phyloP scores from a whole-genome alignment of 2,113 vertebrate genomes.

The Aleadryas rufinucha region DNA sequence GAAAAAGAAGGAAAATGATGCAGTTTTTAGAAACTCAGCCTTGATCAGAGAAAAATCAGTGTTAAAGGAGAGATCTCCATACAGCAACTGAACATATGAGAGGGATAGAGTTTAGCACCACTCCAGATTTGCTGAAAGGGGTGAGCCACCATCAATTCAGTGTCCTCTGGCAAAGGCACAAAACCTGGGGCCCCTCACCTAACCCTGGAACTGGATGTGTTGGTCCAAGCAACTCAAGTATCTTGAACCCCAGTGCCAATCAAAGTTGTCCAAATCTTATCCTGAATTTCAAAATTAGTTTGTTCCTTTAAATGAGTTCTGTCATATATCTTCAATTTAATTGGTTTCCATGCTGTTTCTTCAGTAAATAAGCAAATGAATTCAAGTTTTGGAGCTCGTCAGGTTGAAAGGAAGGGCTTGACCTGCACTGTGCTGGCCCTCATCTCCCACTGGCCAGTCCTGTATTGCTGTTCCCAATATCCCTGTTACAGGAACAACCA shows the following conservation, averaged over 20 bases:
- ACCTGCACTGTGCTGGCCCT: not conserved
- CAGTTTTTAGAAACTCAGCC: not conserved
- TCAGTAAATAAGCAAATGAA: not conserved
- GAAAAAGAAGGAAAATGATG: not conserved
- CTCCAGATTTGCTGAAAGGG: not conserved
- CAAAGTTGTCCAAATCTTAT: not conserved
- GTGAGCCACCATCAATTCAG: accelerated
- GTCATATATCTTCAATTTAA: not conserved
- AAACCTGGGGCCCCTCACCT: not conserved
- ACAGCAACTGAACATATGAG: not conserved
- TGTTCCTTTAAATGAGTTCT: not conserved
- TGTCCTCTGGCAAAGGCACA: not conserved
- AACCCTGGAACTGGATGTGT: not conserved
- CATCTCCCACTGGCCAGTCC: not conserved
- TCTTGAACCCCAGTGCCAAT: not conserved
- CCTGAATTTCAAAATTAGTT: not conserved
- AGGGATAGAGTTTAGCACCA: not conserved
- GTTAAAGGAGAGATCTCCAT: not conserved
- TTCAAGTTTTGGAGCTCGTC: not conserved
- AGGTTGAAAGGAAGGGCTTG: not conserved
- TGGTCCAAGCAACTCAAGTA: not conserved
- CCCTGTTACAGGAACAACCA: not conserved
- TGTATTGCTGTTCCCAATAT: accelerated
- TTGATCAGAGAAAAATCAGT: not conserved
- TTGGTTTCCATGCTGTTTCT: not conserved